phyloP scores from a whole-genome alignment of 2,797 vertebrate genomes.

The Cyclopterus lumpus region DNA sequence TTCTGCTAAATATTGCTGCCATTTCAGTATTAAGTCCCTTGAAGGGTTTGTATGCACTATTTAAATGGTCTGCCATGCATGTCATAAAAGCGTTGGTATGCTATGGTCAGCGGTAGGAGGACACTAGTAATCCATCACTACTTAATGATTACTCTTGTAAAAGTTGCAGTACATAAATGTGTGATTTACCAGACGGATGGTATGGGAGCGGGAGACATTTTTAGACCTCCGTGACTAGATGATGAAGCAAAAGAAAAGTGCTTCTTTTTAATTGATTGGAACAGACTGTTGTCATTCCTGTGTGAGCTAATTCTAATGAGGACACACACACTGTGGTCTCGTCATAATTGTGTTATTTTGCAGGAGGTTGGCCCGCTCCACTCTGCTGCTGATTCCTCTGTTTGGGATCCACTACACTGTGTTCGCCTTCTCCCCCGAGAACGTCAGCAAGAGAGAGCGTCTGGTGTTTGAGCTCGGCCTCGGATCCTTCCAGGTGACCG shows the following conservation, averaged over 20 bases:
- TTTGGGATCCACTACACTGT: conserved; percentile 99
- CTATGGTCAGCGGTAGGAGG: not conserved
- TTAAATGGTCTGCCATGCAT: not conserved
- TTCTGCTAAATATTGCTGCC: not conserved
- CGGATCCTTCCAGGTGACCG: conserved; percentile 94
- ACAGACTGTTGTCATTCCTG: not conserved
- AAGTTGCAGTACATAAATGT: not conserved
- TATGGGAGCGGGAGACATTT: not conserved
- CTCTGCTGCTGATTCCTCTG: conserved; percentile 93
- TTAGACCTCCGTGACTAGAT: not conserved
- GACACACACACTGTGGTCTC: not conserved
- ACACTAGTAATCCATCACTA: not conserved
- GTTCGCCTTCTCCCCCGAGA: conserved; percentile 96
- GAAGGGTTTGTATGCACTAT: not conserved
- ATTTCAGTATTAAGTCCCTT: not conserved
- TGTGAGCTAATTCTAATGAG: not conserved
- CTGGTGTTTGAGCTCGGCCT: conserved; percentile 96
- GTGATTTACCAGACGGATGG: not conserved
- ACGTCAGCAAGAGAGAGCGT: conserved; percentile 94
- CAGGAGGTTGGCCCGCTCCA: conserved; percentile 95
- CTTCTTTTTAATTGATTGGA: not conserved
- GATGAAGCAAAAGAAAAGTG: not conserved
- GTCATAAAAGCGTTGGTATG: not conserved
- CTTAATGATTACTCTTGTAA: too few relatives aligned
- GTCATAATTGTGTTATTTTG: conserved; percentile 4